Base-by-base conservation (phyloP, 2,797 vertebrate genomes). In the Bufotes viridis region DNA sequence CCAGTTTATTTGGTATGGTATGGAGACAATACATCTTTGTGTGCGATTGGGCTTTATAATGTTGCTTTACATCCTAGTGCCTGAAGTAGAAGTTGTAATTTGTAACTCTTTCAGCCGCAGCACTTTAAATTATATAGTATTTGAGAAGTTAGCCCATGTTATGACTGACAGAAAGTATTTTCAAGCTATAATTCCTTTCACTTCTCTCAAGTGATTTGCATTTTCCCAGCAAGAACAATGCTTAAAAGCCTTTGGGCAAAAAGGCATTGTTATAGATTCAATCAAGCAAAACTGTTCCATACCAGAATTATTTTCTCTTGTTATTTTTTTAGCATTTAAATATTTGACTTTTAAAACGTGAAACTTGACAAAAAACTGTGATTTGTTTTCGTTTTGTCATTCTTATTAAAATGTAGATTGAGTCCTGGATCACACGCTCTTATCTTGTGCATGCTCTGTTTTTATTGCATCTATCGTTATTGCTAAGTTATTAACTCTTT, bases 221-320 rank as follows among this genome's bases (percentile, higher is more conserved):
- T 89, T 86, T 89, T 87, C 70, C 63, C 67, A 84, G 69, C 80
- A 89, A 87, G 85, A 87, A 87, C 85, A 89, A 83, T 87, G 81
- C 85, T 87, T 89, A 87, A 89, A 83, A 89, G 79, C 84, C 80
- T 87, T 79, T 78, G 74, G 85, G 88, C 74, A 82, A 89, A 89
- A 78, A 34, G 29, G 3, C 81, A 78, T 76, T 82, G 84, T 89
- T 78, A 87, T 86, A 87, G 81, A 89, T 89, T 89, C 81, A 84
- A 87, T 89, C 85, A 89, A 87, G 85, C 51, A 87, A 87, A 89
- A 74, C 63, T 65, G 63, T 89, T 89, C 74, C 63, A 89, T 82
- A 84, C 75, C 69, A 29, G 78, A 89, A 74, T 87, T 89, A 89
- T 89, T 81, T 87, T 89, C 87, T 84, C 78, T 86, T 89, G 70